These are phyloP conservation scores for Pasiphila rectangulata DNA, from an alignment of 2,888 invertebrate species.

Conservation along the genomic window DNA sequence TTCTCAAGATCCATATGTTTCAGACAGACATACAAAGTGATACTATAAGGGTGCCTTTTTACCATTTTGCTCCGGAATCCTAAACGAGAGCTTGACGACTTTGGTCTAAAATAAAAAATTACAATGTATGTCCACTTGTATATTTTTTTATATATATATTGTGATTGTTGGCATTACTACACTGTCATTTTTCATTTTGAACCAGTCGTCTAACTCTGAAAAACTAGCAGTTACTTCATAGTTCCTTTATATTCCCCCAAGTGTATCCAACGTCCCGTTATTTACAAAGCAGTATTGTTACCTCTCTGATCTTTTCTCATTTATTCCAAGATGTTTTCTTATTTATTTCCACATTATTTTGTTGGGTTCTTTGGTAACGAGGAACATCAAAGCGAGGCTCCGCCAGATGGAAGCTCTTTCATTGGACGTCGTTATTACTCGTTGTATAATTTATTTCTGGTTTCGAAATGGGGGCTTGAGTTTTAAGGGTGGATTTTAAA, in stretches of 20 bases:
- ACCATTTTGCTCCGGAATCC: no score
- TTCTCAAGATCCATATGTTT: no score
- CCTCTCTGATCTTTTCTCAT: slow-evolving; percentile 55
- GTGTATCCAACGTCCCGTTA: slow-evolving; percentile 37
- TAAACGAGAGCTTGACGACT: no score
- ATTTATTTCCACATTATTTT: slow-evolving; percentile 75
- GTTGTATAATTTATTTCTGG: slow-evolving; percentile 54
- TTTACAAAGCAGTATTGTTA: slow-evolving; percentile 54
- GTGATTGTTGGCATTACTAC: no score
- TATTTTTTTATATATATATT: no score
- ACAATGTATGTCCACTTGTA: no score
- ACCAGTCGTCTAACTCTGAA: not conserved
- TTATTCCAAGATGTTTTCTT: slow-evolving; percentile 57
- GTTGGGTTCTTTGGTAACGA: slow-evolving; percentile 40
- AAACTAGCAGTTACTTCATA: not conserved
- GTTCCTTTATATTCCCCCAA: slow-evolving; percentile 2
- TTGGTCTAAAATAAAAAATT: no score
- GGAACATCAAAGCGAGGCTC: slow-evolving; percentile 47
- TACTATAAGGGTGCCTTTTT: no score
- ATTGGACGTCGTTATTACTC: slow-evolving; percentile 64
- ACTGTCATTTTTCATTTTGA: not conserved
- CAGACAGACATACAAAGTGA: no score
- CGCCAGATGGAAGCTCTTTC: slow-evolving; percentile 58
- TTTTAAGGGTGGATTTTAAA: slow-evolving; percentile 8
- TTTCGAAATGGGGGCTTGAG: slow-evolving; percentile 31